These are phyloP conservation scores for Papilio elwesi DNA, from an alignment of 2,888 invertebrate species.

Conservation along the genomic window DNA sequence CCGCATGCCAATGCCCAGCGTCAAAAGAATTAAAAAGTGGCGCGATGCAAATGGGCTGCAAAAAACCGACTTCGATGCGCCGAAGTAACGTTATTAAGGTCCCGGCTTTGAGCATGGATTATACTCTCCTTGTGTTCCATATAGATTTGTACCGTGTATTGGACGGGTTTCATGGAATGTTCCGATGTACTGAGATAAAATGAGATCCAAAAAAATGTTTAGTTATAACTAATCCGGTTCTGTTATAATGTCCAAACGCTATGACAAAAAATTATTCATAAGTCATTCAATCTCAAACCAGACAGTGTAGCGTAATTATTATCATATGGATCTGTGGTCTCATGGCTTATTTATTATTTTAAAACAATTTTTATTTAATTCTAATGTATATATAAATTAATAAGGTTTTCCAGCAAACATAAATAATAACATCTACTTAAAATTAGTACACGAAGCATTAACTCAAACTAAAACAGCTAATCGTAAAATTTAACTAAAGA, in stretches of 20 bases:
- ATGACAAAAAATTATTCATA: not conserved
- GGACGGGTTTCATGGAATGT: not conserved
- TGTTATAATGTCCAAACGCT: not conserved
- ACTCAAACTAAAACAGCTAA: too few relatives aligned
- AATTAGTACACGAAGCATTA: too few relatives aligned
- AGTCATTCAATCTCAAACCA: too few relatives aligned
- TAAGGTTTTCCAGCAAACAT: too few relatives aligned
- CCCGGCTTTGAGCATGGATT: constrained; percentile 51
- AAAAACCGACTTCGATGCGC: constrained; percentile 56
- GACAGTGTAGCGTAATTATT: too few relatives aligned
- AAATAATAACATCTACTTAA: too few relatives aligned
- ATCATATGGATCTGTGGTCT: too few relatives aligned
- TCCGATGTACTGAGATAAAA: not conserved
- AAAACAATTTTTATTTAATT: too few relatives aligned
- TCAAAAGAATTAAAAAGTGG: constrained; percentile 71
- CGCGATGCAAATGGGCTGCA: constrained; percentile 65
- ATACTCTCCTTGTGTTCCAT: constrained; percentile 38
- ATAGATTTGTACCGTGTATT: not conserved
- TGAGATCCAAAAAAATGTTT: not conserved
- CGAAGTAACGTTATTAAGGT: constrained; percentile 60
- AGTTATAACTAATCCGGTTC: not conserved
- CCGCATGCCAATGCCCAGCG: constrained; percentile 50
- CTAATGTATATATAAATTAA: too few relatives aligned
- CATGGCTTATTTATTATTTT: too few relatives aligned
- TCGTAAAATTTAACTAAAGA: too few relatives aligned